Evolutionary conservation across 2,797 vertebrate genomes (phyloP), one percentile per base, ranked within the genome.

Genomic region (Oreochromis mossambicus): DNA sequence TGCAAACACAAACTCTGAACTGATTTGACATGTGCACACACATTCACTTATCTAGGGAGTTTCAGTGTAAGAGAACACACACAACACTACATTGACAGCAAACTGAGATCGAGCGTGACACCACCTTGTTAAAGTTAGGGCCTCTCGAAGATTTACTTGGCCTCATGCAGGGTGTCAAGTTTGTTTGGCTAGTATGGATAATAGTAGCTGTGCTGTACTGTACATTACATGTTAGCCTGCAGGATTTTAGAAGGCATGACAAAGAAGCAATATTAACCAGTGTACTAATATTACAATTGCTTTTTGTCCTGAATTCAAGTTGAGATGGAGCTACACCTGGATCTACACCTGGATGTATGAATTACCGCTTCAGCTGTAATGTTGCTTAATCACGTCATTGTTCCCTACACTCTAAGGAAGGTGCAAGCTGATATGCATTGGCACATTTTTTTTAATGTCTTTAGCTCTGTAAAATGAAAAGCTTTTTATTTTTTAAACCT

Each of bases 91-190:
- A 87, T 90, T 94, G 83, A 82, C 93, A 93, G 91, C 91, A 92
- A 93, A 94, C 91, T 87, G 91, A 86, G 87, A 94, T 92, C 79
- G 34, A 50, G 78, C 3, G 82, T 94, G 81, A 80, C 93, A 92
- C 92, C 76, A 75, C 63, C 86, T 70, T 88, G 93, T 84, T 83
- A 92, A 95, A 93, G 77, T 92, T 81, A 78, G 19, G 86, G 83
- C 85, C 83, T 80, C 86, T 90, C 54, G 21, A 80, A 89, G 66
- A 82, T 85, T 63, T 82, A 79, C 86, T 83, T 79, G 55, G 34
- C 54, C 78, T 24, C 70, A 48, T 50, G 29, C 11, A 43, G 34
- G 58, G 21, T 38, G 52, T 50, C 11, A 24, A 58, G 34, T 85
- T 51, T 61, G 17, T 54, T 79, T 63, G 43, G 61, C 66, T 29